Conservation (phyloP, 1,140 invertebrate species). For the Calliopsis andreniformis region DNA sequence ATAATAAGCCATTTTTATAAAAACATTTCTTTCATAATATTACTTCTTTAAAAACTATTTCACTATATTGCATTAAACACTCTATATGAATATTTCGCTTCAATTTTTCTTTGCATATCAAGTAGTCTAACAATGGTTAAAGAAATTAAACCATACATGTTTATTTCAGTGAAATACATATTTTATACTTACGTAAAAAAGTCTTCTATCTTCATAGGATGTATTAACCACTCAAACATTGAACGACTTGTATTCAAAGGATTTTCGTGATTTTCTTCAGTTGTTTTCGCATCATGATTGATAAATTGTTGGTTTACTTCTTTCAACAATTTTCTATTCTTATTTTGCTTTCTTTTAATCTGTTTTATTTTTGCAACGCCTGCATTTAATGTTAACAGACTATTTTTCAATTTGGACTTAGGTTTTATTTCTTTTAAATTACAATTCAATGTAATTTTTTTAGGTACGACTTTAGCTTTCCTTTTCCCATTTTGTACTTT, state of each 20-base stretch:
- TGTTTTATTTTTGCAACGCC: slow-evolving; percentile 14
- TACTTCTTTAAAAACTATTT: too few species aligned
- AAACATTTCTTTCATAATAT: too few species aligned
- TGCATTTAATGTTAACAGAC: neutral
- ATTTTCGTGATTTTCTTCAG: slow-evolving; percentile 60
- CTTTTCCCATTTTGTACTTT: slow-evolving; percentile 2
- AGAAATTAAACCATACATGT: slow-evolving; percentile 40
- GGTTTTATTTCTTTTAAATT: neutral
- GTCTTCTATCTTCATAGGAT: slow-evolving; percentile 84
- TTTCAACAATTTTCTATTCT: neutral
- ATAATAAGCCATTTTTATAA: too few species aligned
- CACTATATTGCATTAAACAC: too few species aligned
- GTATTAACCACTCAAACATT: slow-evolving; percentile 87
- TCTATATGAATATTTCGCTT: too few species aligned
- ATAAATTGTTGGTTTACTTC: neutral
- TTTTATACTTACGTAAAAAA: slow-evolving; percentile 84
- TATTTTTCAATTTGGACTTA: neutral
- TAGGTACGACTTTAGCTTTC: slow-evolving; percentile 2
- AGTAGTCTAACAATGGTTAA: too few species aligned
- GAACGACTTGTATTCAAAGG: slow-evolving; percentile 83
- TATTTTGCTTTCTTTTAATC: neutral
- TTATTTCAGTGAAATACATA: slow-evolving; percentile 7
- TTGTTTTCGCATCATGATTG: neutral
- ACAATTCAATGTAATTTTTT: neutral
- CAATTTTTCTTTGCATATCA: too few species aligned